These are phyloP conservation scores for Diphyllodes magnificus DNA, from an alignment of 2,113 vertebrate species.

Conservation along the genomic window DNA sequence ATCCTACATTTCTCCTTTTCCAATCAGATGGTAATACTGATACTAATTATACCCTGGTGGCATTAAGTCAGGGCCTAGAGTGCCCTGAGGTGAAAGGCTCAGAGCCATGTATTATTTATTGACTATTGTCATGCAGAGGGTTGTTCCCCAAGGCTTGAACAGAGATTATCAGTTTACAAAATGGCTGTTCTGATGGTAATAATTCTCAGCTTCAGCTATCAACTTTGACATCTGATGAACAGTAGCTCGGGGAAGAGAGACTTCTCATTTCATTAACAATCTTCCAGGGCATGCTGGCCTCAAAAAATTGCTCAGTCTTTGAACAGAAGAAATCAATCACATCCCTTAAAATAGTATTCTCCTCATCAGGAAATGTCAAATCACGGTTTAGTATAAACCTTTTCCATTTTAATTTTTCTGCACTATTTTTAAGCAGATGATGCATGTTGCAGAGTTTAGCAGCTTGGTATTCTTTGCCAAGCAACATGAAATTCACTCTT, in stretches of 20 bases:
- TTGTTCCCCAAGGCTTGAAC: not conserved
- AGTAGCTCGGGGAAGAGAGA: not conserved
- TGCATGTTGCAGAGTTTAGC: not conserved
- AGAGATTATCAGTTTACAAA: conserved; percentile 35
- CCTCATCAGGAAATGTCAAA: not conserved
- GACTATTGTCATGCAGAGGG: not conserved
- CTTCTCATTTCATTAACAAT: not conserved
- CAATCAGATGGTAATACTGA: not conserved
- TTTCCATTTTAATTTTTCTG: not conserved
- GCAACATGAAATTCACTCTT: not conserved
- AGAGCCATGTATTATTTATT: conserved; percentile 53
- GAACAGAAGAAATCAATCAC: not conserved
- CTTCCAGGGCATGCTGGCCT: not conserved
- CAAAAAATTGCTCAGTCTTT: not conserved
- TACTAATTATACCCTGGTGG: conserved; percentile 11
- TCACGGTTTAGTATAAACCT: not conserved
- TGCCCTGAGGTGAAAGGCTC: conserved; percentile 26
- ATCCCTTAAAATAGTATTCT: not conserved
- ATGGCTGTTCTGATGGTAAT: conserved; percentile 16
- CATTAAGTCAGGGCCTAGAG: not conserved
- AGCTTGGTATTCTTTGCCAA: not conserved
- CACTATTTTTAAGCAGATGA: not conserved
- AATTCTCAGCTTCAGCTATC: not conserved
- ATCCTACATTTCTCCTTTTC: not conserved
- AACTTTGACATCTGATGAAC: conserved; percentile 15